A percentile compares a stretch with the other conserved stretches of the same genome.
phyloP scores from a whole-genome alignment of 2,113 vertebrate genomes.

The Motacilla alba region DNA sequence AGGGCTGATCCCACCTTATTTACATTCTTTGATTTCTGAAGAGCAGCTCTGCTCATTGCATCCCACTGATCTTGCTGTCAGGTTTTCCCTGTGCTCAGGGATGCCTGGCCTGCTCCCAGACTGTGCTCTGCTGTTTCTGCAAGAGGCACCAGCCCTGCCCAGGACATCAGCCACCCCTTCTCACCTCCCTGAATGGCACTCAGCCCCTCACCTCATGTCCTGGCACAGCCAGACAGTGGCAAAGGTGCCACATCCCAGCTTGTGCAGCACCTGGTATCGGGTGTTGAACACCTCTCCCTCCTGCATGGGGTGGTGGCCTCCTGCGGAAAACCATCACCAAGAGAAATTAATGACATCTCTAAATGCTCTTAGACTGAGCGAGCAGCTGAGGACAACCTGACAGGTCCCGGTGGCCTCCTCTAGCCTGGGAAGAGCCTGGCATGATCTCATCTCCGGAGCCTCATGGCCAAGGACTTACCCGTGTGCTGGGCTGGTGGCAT shows the following conservation, averaged over 20 bases:
- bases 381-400: neutral
- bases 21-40: neutral
- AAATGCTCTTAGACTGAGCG: neutral
- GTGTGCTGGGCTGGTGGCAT: constrained; percentile 65
- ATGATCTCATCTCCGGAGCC: neutral
- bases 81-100: neutral
- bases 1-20: neutral
- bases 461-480: constrained; percentile 44
- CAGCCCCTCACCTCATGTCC: constrained; percentile 75
- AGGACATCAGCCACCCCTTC: neutral
- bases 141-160: neutral
- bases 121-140: neutral
- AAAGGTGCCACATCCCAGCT: constrained; percentile 81
- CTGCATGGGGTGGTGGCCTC: constrained; percentile 72
- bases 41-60: neutral
- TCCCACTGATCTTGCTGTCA: neutral
- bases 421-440: neutral
- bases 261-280: constrained; percentile 75
- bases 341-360: neutral
- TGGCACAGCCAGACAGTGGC: constrained; percentile 86
- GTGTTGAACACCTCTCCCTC: constrained; percentile 78
- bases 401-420: neutral
- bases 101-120: neutral
- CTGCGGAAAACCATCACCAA: constrained; percentile 18
- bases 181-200: neutral